Evolutionary conservation across 2,797 vertebrate genomes (phyloP).

Genomic region (Sebastolobus altivelis): DNA sequence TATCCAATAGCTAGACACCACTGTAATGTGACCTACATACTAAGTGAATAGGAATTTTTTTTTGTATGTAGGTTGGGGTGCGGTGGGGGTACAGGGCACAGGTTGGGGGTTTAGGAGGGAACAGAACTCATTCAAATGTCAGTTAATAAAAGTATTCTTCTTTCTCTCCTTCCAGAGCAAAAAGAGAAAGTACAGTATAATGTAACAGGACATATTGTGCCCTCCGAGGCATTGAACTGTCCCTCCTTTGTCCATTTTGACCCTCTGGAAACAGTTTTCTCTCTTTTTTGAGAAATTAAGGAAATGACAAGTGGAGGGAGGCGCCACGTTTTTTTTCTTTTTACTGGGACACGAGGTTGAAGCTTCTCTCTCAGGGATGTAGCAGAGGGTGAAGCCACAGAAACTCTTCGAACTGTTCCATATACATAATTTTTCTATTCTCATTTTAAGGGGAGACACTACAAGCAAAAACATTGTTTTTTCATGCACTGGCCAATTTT

Average conservation of each 20-base stretch:
- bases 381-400: neutral
- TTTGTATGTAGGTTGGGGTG: constrained; percentile 75
- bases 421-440: neutral
- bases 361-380: constrained; percentile 25
- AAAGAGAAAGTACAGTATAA: constrained; percentile 72
- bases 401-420: neutral
- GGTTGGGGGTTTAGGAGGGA: constrained; percentile 51
- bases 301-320: constrained; percentile 40
- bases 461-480: neutral
- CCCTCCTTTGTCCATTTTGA: constrained; percentile 50
- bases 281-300: constrained; percentile 35
- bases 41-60: constrained; percentile 90
- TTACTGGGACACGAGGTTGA: constrained; percentile 12
- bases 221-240: constrained; percentile 65
- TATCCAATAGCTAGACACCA: constrained; percentile 95
- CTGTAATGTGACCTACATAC: constrained; percentile 98
- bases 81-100: constrained; percentile 27
- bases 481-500: neutral
- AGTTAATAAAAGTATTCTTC: constrained; percentile 81
- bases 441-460: neutral
- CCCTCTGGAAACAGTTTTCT: constrained; percentile 42
- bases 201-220: constrained; percentile 84
- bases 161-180: constrained; percentile 43
- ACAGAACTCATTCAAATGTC: constrained; percentile 86
- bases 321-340: neutral